Conservation (phyloP, 2,113 vertebrate species). For the chimpanzee (Pan troglodytes) region DNA sequence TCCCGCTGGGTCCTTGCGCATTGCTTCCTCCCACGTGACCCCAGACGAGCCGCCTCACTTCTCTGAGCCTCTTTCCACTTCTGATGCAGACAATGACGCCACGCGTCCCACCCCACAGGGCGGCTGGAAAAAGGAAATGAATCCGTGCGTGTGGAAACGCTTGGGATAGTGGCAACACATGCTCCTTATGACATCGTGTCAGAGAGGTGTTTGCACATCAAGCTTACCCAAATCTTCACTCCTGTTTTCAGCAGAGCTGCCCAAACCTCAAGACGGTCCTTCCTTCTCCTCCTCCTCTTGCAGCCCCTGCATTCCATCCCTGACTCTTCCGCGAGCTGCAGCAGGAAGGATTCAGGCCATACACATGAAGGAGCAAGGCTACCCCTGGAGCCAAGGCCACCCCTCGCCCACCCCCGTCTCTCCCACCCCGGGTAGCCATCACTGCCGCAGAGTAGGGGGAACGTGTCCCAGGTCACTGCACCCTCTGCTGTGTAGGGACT, state of each 20-base stretch:
- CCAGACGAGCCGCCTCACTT: too few relatives aligned
- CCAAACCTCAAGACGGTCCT: not conserved
- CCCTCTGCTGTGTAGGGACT: too few relatives aligned
- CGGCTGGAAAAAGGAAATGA: not conserved
- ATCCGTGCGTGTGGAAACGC: too few relatives aligned
- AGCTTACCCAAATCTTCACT: fast-evolving
- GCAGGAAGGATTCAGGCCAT: not conserved
- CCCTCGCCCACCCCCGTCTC: not conserved
- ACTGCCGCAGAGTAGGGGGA: too few relatives aligned
- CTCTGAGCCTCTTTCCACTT: not conserved
- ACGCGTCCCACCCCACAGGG: fast-evolving
- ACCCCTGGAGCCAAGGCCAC: not conserved
- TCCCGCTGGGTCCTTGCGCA: too few relatives aligned
- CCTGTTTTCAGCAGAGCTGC: fast-evolving
- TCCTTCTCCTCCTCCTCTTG: not conserved
- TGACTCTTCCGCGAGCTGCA: not conserved
- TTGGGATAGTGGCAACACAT: fast-evolving
- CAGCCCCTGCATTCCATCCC: too few relatives aligned
- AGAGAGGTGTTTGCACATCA: not conserved
- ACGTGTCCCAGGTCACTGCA: too few relatives aligned
- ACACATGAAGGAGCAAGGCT: not conserved
- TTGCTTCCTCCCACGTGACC: too few relatives aligned
- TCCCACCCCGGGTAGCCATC: too few relatives aligned
- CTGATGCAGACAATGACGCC: fast-evolving
- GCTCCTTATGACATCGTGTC: fast-evolving